Evolutionary conservation across 2,113 vertebrate species (phyloP).

Genomic region (Stegostoma tigrinum): DNA sequence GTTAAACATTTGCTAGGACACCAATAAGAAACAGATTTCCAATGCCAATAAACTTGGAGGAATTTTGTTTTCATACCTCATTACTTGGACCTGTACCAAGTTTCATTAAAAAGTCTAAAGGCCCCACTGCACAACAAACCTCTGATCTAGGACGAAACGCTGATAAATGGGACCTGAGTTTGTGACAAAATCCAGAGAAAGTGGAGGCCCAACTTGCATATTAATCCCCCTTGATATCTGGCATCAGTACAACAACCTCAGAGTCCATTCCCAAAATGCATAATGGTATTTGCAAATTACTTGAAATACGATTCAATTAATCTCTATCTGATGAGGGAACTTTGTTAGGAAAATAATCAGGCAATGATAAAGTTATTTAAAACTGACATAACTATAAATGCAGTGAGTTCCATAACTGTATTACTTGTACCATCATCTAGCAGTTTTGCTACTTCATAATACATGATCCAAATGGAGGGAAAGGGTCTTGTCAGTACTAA

Average conservation of each 20-base stretch:
- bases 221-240: background rate
- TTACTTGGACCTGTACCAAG: background rate
- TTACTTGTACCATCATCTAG: too few species aligned
- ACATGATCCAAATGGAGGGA: too few species aligned
- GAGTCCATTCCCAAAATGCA: background rate
- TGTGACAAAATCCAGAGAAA: background rate
- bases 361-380: too few species aligned
- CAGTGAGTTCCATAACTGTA: too few species aligned
- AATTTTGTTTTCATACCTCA: background rate
- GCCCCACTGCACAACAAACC: background rate
- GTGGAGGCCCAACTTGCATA: background rate
- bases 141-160: background rate
- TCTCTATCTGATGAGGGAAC: too few species aligned
- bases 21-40: background rate
- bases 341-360: too few species aligned
- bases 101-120: background rate
- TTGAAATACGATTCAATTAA: background rate
- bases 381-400: too few species aligned
- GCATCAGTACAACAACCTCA: background rate
- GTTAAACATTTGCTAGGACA: background rate
- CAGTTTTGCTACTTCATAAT: too few species aligned
- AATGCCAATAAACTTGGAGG: background rate
- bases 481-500: too few species aligned
- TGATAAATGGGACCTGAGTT: background rate
- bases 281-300: background rate